Base-by-base conservation (phyloP, 2,797 vertebrate genomes). In the Tinamus major region DNA sequence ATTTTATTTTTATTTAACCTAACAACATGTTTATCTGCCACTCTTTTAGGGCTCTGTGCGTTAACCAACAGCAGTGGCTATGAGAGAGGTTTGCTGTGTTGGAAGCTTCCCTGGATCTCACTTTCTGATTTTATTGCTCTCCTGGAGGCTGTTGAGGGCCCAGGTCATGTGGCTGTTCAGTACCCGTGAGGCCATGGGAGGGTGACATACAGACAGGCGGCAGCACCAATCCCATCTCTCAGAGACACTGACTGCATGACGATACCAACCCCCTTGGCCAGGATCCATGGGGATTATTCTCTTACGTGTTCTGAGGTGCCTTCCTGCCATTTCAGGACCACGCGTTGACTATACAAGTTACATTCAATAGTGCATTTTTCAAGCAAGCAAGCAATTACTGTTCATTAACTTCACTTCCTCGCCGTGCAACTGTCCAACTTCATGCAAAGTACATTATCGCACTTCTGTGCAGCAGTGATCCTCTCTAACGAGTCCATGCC, bases 1-100 rank as follows among this genome's bases (percentile, higher is more conserved):
- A 18, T 88, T 91, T 91, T 64, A 44, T 91, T 92, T 90, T 94
- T 90, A 68, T 94, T 93, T 88, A 92, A 67, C 35, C 35, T 58
- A 90, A 68, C 77, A 88, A 53, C 33, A 48, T 2, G 35, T 77
- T 93, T 70, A 49, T 68, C 78, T 68, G 63, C 48, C 63, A 2
- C 16, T 74, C 67, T 67, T 86, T 46, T 63, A 77, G 59, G 19
- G 42, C 51, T 77, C 35, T 1, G 3, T 53, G 42, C 41, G 41
- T 59, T 72, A 93, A 72, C n/a, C 39, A 2, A 4, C 59, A 80
- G 69, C 6, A 29, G 8, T 0, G 10, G 37, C 15, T 64, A 65
- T 67, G 68, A 26, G 61, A 62, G 37, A 39, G 39, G 24, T 39
- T 17, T 62, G 61, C 35, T 27, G 14, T 13, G 39, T 39, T 27